These are phyloP conservation scores for Sakesphorus luctuosus DNA, from an alignment of 2,113 vertebrate genomes.

Conservation along the genomic window DNA sequence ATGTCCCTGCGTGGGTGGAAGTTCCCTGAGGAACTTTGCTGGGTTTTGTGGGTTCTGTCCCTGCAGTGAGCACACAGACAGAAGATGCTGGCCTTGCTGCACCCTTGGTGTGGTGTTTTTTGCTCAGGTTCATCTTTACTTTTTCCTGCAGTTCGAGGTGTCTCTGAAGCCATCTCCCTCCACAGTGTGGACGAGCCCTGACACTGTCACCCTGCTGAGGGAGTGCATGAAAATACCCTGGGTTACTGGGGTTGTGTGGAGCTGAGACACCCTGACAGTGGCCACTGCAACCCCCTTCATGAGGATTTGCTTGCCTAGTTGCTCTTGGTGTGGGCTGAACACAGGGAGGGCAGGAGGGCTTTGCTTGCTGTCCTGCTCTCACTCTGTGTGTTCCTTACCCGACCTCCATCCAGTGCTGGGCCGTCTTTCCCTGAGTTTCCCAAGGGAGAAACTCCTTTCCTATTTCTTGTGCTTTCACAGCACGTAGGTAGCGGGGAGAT, in stretches of 20 bases:
- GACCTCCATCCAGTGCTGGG: background rate
- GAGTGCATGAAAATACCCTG: background rate
- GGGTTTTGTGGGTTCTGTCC: background rate
- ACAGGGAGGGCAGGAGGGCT: fast-evolving
- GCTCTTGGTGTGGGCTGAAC: fast-evolving
- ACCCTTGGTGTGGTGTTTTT: background rate
- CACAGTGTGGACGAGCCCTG: background rate
- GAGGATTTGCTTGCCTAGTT: background rate
- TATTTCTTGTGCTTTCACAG: background rate
- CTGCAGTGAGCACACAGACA: background rate
- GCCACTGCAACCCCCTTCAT: background rate
- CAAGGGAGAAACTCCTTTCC: background rate
- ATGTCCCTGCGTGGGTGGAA: background rate
- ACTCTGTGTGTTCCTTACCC: fast-evolving
- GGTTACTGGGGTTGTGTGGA: background rate
- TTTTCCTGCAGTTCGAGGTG: background rate
- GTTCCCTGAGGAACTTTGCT: background rate
- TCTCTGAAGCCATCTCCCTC: background rate
- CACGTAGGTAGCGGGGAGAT: fast-evolving
- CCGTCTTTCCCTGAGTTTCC: background rate
- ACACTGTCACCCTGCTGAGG: fast-evolving
- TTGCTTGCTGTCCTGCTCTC: background rate
- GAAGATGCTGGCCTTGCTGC: background rate
- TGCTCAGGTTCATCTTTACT: background rate
- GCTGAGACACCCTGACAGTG: background rate